Evolutionary conservation across 1,140 invertebrate species (phyloP).

Genomic region (Calosoma granatense): DNA sequence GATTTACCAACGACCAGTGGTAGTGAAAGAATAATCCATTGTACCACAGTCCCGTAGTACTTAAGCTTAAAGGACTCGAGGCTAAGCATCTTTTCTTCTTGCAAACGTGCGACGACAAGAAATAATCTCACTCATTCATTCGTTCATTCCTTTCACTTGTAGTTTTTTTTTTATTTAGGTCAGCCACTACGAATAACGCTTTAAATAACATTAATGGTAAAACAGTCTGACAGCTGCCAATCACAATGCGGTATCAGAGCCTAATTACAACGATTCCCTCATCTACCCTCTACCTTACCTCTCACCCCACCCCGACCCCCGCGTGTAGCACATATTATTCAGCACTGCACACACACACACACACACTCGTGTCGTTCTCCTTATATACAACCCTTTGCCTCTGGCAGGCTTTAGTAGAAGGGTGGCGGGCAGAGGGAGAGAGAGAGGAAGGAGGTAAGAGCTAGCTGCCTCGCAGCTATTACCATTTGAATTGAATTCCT

Average conservation of each 20-base stretch:
- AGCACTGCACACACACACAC: too few species aligned
- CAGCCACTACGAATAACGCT: too few species aligned
- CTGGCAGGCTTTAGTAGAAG: too few species aligned
- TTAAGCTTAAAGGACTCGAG: not conserved
- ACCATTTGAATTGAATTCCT: slow-evolving; percentile 9
- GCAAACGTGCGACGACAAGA: not conserved
- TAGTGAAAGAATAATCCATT: not conserved
- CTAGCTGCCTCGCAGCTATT: not conserved
- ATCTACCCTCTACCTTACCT: not conserved
- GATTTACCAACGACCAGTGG: not conserved
- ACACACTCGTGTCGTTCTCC: not conserved
- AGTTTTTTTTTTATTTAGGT: too few species aligned
- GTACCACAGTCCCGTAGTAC: not conserved
- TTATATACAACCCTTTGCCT: not conserved
- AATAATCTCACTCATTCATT: not conserved
- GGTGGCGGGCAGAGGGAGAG: too few species aligned
- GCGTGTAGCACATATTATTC: too few species aligned
- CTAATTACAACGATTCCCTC: not conserved
- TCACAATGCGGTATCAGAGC: not conserved
- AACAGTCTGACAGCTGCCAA: slow-evolving; percentile 7
- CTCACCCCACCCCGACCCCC: too few species aligned
- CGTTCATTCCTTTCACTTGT: too few species aligned
- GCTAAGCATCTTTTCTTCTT: not conserved
- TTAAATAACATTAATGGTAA: slow-evolving; percentile 4
- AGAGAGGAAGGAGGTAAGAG: not conserved